Percentiles rank a stretch among this genome's conserved stretches.
phyloP scores from a whole-genome alignment of 2,797 vertebrate genomes.

The Mycteria americana region DNA sequence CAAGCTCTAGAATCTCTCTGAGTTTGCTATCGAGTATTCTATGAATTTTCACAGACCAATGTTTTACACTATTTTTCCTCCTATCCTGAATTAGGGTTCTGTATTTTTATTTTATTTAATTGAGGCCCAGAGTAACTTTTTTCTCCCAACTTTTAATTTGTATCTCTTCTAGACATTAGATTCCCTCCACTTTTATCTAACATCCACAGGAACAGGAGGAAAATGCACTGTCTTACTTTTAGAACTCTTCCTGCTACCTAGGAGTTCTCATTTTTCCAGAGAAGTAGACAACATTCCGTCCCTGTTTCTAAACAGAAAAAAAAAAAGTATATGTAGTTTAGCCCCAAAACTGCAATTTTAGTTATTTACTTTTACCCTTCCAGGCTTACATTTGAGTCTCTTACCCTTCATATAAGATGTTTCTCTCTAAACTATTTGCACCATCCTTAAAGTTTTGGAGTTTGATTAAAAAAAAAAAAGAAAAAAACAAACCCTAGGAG shows the following conservation, averaged over 20 bases:
- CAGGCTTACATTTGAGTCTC: neutral
- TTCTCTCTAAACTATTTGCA: neutral
- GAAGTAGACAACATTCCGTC: neutral
- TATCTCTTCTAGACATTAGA: neutral
- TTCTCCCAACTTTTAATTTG: neutral
- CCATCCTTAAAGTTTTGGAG: neutral
- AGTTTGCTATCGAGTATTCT: neutral
- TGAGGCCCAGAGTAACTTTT: neutral
- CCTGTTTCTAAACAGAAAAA: neutral
- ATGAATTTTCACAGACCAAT: neutral
- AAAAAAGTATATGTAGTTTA: neutral
- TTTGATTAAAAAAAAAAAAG: neutral
- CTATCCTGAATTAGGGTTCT: neutral
- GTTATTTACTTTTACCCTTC: neutral
- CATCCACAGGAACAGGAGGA: neutral
- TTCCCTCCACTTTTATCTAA: neutral
- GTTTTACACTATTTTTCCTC: neutral
- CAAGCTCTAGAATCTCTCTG: neutral
- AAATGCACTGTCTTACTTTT: neutral
- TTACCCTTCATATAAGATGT: neutral
- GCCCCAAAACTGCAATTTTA: neutral
- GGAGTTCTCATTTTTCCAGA: neutral
- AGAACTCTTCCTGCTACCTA: neutral
- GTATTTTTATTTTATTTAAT: neutral
- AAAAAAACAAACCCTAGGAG: neutral